These are phyloP conservation scores for Drosophila pseudoobscura DNA, from an alignment of 1,140 invertebrate species.

Conservation along the genomic window DNA sequence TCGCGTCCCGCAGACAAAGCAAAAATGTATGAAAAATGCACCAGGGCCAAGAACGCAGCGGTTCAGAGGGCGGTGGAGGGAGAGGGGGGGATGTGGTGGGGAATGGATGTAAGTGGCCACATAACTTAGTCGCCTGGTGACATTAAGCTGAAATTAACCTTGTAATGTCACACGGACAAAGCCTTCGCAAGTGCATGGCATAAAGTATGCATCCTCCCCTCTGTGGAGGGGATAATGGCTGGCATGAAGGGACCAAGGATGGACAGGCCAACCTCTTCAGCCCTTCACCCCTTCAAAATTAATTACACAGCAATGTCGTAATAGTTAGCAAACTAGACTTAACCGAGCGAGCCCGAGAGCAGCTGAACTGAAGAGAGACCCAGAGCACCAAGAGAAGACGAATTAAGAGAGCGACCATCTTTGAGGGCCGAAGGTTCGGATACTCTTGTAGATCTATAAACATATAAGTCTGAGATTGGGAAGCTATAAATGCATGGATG, in stretches of 20 bases:
- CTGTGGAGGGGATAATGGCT: not conserved
- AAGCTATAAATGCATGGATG: no score
- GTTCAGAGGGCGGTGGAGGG: not conserved
- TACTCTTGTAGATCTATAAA: no score
- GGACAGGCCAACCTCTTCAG: not conserved
- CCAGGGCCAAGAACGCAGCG: conserved; percentile 37
- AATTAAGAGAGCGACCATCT: no score
- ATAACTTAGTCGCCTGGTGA: conserved; percentile 55
- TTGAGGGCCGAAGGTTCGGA: no score
- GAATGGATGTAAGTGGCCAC: conserved; percentile 59
- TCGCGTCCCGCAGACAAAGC: conserved; percentile 38
- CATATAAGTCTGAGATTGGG: no score
- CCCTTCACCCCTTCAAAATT: conserved; percentile 33
- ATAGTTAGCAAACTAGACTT: conserved; percentile 59
- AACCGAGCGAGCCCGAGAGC: conserved; percentile 4
- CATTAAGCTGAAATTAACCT: conserved; percentile 72
- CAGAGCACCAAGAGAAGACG: no score
- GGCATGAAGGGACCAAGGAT: not conserved
- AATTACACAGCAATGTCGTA: conserved; percentile 61
- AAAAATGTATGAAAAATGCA: conserved; percentile 59
- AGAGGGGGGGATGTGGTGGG: not conserved
- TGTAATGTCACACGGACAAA: conserved; percentile 58
- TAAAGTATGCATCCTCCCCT: conserved; percentile 11
- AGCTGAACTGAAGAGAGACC: not conserved
- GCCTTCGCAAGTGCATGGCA: conserved; percentile 16